Conservation (phyloP, 2,113 vertebrate genomes). For the Sigmodon hispidus region DNA sequence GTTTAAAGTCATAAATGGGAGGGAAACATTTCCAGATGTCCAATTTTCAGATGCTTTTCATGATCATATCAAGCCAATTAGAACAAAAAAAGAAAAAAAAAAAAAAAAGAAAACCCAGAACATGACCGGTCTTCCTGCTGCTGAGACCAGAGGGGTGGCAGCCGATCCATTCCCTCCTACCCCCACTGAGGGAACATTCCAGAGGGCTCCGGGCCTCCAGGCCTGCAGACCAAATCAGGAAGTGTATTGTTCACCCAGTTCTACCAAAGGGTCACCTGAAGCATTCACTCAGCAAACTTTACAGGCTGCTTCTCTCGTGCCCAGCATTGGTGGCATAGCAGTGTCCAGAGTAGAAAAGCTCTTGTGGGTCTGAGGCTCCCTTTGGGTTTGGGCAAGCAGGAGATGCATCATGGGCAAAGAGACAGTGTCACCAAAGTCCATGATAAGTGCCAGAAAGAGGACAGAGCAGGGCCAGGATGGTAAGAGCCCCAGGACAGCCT, state of each 20-base stretch:
- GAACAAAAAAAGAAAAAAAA: constrained; percentile 62
- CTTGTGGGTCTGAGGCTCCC: background rate
- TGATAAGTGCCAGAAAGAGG: background rate
- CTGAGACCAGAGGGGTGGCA: background rate
- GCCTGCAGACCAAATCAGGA: background rate
- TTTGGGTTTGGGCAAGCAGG: background rate
- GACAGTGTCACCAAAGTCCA: too few species aligned
- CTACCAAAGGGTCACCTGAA: background rate
- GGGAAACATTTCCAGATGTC: constrained; percentile 80
- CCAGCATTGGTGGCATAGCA: rapidly evolving
- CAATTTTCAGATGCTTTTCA: constrained; percentile 74
- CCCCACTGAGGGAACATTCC: background rate
- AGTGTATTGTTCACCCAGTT: background rate
- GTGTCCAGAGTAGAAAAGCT: background rate
- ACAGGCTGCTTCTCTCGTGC: background rate
- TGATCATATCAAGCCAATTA: constrained; percentile 79
- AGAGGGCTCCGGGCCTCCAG: background rate
- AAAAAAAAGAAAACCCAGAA: constrained; percentile 51
- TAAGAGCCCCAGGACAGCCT: background rate
- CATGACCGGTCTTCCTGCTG: constrained; percentile 52
- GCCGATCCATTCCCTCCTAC: background rate
- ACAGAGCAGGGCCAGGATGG: rapidly evolving
- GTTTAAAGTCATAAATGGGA: constrained; percentile 77
- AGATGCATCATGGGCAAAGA: rapidly evolving
- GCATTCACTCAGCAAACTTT: background rate